Base-by-base conservation (phyloP, 2,797 vertebrate species). In the Molossus alvarezi region DNA sequence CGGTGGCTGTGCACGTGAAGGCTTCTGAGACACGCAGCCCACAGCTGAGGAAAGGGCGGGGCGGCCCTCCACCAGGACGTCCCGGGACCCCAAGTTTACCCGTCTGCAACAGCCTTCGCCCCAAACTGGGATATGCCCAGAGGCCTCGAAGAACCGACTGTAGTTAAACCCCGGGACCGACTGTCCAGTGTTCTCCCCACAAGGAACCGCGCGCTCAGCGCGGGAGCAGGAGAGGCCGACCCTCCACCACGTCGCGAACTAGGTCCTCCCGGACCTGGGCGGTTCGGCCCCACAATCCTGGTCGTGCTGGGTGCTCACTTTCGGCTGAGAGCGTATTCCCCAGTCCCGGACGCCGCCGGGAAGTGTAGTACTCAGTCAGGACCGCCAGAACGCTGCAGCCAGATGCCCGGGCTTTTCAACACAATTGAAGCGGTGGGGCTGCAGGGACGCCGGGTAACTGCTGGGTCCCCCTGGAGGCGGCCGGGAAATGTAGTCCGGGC, bases 401-500 rank as follows among this genome's bases (percentile, higher is more conserved):
- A 8, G 7, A 13, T 3, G 20, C 67, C 58, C 48, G 0, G 25
- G 51, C 20, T 25, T 71, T 69, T 45, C 37, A 23, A 21, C 23
- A 45, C 4, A 18, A 51, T 41, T 45, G 13, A 6, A 12, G 37
- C 9, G 3, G 23, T 2, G 72, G 20, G 14, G 37, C 23, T 29
- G 3, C 62, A 7, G 21, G 15, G 18, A 20, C 10, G 3, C 25
- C 45, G 2, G 3, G 11, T n/a, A 21, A 41, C 64, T 45, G 77
- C 62, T 29, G 55, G 25, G 58, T 33, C 3, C 58, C 18, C 18
- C 37, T 27, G 37, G 64, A 58, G 76, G 83, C 29, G 0, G 62
- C 55, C 27, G 79, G 84, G 79, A 94, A 88, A 33, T 51, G 88
- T 33, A 88, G 62, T 85, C 64, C 37, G 11, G 9, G 45, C 13